phyloP scores from a whole-genome alignment of 2,113 vertebrate species.

The Nansenia antarctica region DNA sequence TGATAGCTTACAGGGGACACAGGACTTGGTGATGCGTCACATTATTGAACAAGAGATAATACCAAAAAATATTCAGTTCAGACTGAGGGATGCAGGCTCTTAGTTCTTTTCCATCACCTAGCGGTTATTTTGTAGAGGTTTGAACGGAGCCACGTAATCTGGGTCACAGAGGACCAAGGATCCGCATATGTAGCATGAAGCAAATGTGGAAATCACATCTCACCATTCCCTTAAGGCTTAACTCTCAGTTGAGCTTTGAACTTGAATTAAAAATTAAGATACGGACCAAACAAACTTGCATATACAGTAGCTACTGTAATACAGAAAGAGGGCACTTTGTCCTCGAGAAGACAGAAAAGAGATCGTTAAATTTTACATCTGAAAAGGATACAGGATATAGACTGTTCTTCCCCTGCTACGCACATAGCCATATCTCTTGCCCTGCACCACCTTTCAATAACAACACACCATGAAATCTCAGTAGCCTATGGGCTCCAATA shows the following conservation, averaged over 20 bases:
- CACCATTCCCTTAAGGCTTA: not conserved
- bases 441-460: slow-evolving; percentile 29
- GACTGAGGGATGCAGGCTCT: too few relatives aligned
- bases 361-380: slow-evolving; percentile 40
- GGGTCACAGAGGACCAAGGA: not conserved
- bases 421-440: slow-evolving; percentile 40
- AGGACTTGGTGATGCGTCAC: not conserved
- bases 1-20: not conserved
- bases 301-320: slow-evolving; percentile 25
- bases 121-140: not conserved
- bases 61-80: not conserved
- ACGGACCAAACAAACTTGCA: slow-evolving; percentile 11
- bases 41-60: not conserved
- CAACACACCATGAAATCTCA: slow-evolving; percentile 46
- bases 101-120: too few relatives aligned
- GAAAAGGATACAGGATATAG: slow-evolving; percentile 35
- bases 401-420: slow-evolving; percentile 24
- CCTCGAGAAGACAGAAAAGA: slow-evolving; percentile 27
- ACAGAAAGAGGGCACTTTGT: slow-evolving; percentile 19
- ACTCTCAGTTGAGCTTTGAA: slow-evolving; percentile 13
- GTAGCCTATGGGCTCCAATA: slow-evolving; percentile 47
- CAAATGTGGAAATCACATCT: slow-evolving; percentile 2
- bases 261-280: not conserved
- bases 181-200: not conserved
- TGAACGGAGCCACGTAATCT: slow-evolving; percentile 15